Evolutionary conservation across 2,888 invertebrate species (phyloP).

Genomic region (Ametastegia equiseti): DNA sequence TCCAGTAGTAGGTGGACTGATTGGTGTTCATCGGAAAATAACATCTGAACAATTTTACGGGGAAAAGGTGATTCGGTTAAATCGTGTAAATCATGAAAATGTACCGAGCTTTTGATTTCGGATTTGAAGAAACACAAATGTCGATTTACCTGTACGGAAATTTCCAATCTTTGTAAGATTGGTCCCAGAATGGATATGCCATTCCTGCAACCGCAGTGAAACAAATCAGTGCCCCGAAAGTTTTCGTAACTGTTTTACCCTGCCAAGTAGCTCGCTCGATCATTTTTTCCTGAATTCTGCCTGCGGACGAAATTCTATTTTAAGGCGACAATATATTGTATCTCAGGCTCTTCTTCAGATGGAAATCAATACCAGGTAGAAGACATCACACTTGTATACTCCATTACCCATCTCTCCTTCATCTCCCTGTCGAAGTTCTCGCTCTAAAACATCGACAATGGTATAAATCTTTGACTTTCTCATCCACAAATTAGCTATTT

Average conservation of each 20-base stretch:
- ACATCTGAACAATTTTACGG: constrained; percentile 42
- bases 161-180: constrained; percentile 26
- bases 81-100: constrained; percentile 14
- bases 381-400: not conserved
- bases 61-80: not conserved
- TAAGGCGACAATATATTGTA: not conserved
- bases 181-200: constrained; percentile 16
- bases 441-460: constrained; percentile 45
- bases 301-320: constrained; percentile 51
- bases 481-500: constrained; percentile 11
- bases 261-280: not conserved
- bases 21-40: constrained; percentile 47
- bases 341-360: not conserved
- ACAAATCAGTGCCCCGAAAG: not conserved
- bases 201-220: not conserved
- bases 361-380: not conserved
- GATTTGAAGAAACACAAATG: not conserved
- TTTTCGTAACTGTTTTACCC: not conserved
- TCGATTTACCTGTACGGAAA: constrained; percentile 11
- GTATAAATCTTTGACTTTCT: constrained; percentile 40
- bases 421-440: constrained; percentile 47
- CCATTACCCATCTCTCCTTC: constrained; percentile 6
- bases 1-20: constrained; percentile 45
- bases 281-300: constrained; percentile 45
- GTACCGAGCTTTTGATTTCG: not conserved